Base-by-base conservation (phyloP, 2,113 vertebrate genomes). In the Microtus ochrogaster region DNA sequence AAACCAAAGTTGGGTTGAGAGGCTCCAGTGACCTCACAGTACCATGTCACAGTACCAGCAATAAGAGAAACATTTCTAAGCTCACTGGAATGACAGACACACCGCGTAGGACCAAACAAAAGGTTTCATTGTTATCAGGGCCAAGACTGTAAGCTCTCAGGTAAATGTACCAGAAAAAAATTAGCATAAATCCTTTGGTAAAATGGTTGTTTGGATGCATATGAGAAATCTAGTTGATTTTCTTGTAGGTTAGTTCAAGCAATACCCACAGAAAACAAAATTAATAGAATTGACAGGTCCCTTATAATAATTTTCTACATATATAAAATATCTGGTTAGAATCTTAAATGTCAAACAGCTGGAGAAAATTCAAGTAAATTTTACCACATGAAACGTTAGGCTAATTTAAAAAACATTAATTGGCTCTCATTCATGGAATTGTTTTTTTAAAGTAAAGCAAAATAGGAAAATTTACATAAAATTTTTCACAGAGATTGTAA, bases 1-100 rank as follows among this genome's bases (percentile, higher is more conserved):
- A 73, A 96, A 96, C 65, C 52, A 55, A 10, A 17, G 26, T 10
- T n/a, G 66, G 16, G 19, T 8, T 94, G 22, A 95, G 76, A 90
- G 74, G 14, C 14, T 84, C 65, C 36, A 58, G 36, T 8, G 22
- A 39, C 0, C 6, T 87, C 76, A 65, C 9, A 49, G 2, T 52
- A 63, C 55, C 44, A 30, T 14, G 28, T 87, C 76, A 65, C 9
- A 49, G 49, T 52, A 63, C 55, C 44, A 30, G 58, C 6, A 28
- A 13, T 4, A 66, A 72, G 77, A 44, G 52, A 82, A 13, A 5
- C 16, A 90, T 22, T 79, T 96, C n/a, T 33, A 89, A 91, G 77
- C 58, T 86, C 74, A 90, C 4, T 49, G 49, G 36, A 49, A 91
- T 47, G 14, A 36, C n/a, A 83, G 68, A 72, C 86, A 91, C 33